Base-by-base conservation (phyloP, 2,888 invertebrate species). In the Gastracanthus pulcherrimus region DNA sequence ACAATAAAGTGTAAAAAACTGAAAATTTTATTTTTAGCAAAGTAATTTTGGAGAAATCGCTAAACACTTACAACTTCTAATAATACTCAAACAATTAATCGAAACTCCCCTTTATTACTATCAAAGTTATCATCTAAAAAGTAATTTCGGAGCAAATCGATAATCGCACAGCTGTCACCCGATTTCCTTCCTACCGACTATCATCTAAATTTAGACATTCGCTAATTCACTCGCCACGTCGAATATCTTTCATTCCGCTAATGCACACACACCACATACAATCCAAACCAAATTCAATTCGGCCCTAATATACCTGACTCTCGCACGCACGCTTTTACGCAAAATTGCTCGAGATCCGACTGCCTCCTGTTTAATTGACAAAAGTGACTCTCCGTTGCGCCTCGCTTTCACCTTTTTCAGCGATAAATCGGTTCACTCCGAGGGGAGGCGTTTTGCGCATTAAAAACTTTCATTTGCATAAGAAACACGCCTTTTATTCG, bases 401-500 rank as follows among this genome's bases (percentile, higher is more conserved):
- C 36, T 26, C 9, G 48, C 74, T 74, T 74, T 74, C 74, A 74
- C 74, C 58, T 19, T 2, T 55, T 6, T 34, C 2, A 23, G 36
- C 48, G 64, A 48, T 51, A 75, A 64, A 34, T 48, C 34, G 51
- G 41, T 23, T 16, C 19, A 13, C 11, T 16, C n/a, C n/a, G n/a
- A n/a, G 41, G 31, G 16, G 16, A 38, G n/a, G 23, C 29, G 55
- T 71, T 38, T 41, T 58, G 60, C 75, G 64, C 36, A 26, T 48
- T 70, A 62, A 77, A 77, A 31, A 69, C 70, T 77, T 77, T 77
- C 77, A 62, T 77, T 77, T 77, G 60, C 70, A 70, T 70, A 31
- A 19, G 60, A 77, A 70, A 62, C 60, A 62, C 77, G 36, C 66
- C 70, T 77, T 70, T 48, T 70, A 77, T 70, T 62, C 69, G 16